Evolutionary conservation across 92 coral and sea anemone genomes (phyloP), one percentile per base, ranked within the genome.

Genomic region (Zoanthus sansibaricus): DNA sequence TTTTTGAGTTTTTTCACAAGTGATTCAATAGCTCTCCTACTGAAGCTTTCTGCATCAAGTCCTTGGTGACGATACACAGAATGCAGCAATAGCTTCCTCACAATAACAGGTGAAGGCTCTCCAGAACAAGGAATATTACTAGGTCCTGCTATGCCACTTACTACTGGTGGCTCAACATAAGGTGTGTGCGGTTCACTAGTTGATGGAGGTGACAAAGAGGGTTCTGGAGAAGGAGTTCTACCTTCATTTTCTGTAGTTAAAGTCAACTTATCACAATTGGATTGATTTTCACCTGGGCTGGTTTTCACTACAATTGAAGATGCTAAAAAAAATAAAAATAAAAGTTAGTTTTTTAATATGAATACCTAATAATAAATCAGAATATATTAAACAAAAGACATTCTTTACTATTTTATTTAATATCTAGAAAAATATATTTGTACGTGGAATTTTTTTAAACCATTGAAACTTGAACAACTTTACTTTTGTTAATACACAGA

Each of bases 71-170:
- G 87, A 77, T 90, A 90, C n/a, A 95, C 96, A 62, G 98, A 95
- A 92, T 97, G 98, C 94, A 95, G 94, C 31, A 97, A 91, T 78
- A 97, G 89, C 83, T 95, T 97, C 18, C 98, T 97, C 16, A 97
- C 99, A 87, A 97, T 97, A 51, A 97, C 93, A 9, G 99, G 99
- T 82, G 98, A 97, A 0, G 99, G 99, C 84, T 97, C 99, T 31
- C 96, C 98, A 5, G 99, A 96, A 71, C 98, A 95, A 44, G 99
- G 98, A 74, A 97, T 94, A 77, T 92, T 82, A 77, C 93, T 89
- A 16, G 92, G 87, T 30, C 82, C 84, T 16, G 94, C 72, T 4
- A 92, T 80, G 72, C 93, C 78, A 68, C 92, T 92, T 31, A 92
- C 86, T 2, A 95, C 89, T 14, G 88, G 89, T 1, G 93, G 75